Base-by-base conservation (phyloP, 37 sponge, comb jelly and placozoan genomes). In the Eunapius fragilis region DNA sequence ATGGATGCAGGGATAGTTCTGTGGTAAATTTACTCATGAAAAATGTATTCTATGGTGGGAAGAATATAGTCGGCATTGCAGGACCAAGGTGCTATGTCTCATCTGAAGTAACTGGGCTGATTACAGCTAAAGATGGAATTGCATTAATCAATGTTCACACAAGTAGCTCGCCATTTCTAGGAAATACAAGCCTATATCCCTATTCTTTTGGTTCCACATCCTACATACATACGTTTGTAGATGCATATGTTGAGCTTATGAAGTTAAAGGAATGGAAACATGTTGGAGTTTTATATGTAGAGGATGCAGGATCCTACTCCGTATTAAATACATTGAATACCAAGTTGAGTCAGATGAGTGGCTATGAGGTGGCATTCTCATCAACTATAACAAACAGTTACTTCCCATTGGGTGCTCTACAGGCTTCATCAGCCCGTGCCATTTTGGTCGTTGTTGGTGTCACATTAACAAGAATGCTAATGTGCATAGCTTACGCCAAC, bases 31-130 rank as follows among this genome's bases (percentile, higher is more conserved):
- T 58, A 2, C 77, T 85, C 17, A 25, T 85, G 1, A n/a, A 67
- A 37, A 3, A 49, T 9, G 22, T 77, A 11, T 58, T 58, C 14
- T 10, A 58, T 19, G 14, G 58, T 17, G 58, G 58, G 14, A 58
- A 58, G 58, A 58, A 11, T 2, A 17, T 58, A 17, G 58, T 17
- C 2, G 88, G 88, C 0, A 76, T 75, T 0, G 68, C 81, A 7
- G 88, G 88, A 41, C 88, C 82, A 23, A 69, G 75, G 0, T 87
- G 88, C 35, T 87, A 81, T 26, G 23, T 23, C 19, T 80, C 82
- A 0, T 11, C 76, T 28, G 30, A 68, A 76, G 48, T 11, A 1
- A 14, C 81, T 22, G 38, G 76, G 3, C 26, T 67, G 32, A 37
- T 82, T 22, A 26, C 37, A 10, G 75, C 38, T 31, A 75, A 34